Base-by-base conservation (phyloP, 2,888 invertebrate genomes). In the Pseudeuparius sepicola region DNA sequence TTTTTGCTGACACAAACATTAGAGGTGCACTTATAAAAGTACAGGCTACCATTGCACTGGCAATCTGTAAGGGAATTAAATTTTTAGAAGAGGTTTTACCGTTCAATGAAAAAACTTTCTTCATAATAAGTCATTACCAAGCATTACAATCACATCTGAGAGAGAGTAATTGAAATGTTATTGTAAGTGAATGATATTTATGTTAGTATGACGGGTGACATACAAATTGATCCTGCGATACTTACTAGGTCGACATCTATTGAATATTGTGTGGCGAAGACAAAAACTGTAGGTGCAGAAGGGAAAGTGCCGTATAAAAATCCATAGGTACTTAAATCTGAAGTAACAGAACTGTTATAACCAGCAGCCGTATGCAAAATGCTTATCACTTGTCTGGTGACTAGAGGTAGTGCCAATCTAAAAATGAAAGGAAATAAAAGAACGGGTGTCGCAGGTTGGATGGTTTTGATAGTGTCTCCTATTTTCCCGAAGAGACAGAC, bases 301-400 rank as follows among this genome's bases (percentile, higher is more conserved):
- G 96, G 96, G 60, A 96, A 86, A 1, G 93, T 93, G 34, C 96
- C 94, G 56, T 94, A 94, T 1, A 96, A 68, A 64, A 96, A 96
- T 0, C 89, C 94, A 59, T 87, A 94, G 24, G 89, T 92, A 45
- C 89, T 86, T 37, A 89, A 65, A 44, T 89, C 84, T 6, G 75
- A 67, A 0, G 87, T 86, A 48, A 86, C 84, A 11, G 80, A 75
- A 10, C 72, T 68, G 53, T 80, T 77, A 0, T 56, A 60, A 1
- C 84, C 83, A 4, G 81, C 71, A 39, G 76, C 70, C n/a, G n/a
- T n/a, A n/a, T n/a, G n/a, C 34, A 85, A 61, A 3, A 87, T 66
- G 51, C 80, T 83, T 0, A 92, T 81, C 12, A 85, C 75, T 63
- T 93, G 89, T 48, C 92, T 72, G 50, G 84, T 85, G 2, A 93